Evolutionary conservation across 1,140 invertebrate species (phyloP), one percentile per base, ranked within the genome.

Genomic region (Drosophila sucinea): DNA sequence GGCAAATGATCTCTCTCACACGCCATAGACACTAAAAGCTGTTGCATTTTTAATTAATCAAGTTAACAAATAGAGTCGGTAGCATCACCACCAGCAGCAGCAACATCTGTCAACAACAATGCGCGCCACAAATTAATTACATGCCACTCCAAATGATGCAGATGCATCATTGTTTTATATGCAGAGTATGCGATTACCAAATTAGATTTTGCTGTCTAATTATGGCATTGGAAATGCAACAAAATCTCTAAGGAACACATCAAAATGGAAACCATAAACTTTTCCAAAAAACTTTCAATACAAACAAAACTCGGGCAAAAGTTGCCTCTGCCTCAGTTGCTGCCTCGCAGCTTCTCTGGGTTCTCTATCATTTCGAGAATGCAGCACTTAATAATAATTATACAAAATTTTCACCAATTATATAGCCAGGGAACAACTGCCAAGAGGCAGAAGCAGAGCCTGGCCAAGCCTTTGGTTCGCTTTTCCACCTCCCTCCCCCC

Each of bases 331-430:
- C 7, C 23, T 6, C 2, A 27, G 23, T n/a, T 3, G 2, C 23
- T 32, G 29, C 7, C 27, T 25, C 3, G 51, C 51, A 6, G 11
- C 29, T 55, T 10, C 51, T 44, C 2, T 23, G 38, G 47, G 1
- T 51, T 57, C 47, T 41, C 17, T 63, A 38, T 51, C 60, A 32
- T 30, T 64, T 29, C 23, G 33, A 70, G 74, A 51, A 77, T 57
- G 47, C 73, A 65, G 82, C 82, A 86, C 83, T 86, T 86, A 73
- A 86, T 87, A 87, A 86, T 87, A 86, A 86, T 86, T 86, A 86
- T 87, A 86, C 87, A 87, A 83, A 87, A 83, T 85, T 86, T 86
- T 86, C 69, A 72, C 72, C 79, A 86, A 82, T 87, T 86, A 86
- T 83, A 79, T 54, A 73, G 83, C 68, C 66, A 25, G 23, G 44